Evolutionary conservation across 2,888 invertebrate species (phyloP).

Genomic region (Stratiomys singularior): DNA sequence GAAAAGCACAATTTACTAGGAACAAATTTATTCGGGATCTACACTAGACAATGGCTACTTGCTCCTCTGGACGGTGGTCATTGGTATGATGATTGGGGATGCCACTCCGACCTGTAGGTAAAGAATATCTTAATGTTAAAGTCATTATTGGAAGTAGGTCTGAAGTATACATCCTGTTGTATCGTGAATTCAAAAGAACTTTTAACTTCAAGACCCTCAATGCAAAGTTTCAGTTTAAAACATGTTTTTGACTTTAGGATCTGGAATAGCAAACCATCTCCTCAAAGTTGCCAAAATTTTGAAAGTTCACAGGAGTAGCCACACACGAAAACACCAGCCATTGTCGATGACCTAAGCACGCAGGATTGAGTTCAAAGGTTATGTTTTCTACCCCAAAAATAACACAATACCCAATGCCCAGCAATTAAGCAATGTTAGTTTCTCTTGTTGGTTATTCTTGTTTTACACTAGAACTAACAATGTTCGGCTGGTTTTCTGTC

Average conservation of each 20-base stretch:
- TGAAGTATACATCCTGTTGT: no score
- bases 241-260: no score
- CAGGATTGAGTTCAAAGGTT: slow-evolving; percentile 20
- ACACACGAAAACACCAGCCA: not conserved
- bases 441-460: slow-evolving; percentile 6
- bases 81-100: not conserved
- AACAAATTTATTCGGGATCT: not conserved
- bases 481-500: not conserved
- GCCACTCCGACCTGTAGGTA: not conserved
- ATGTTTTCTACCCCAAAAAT: not conserved
- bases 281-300: no score
- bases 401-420: not conserved
- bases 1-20: slow-evolving; percentile 1
- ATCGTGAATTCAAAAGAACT: no score
- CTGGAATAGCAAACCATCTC: no score
- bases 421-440: slow-evolving; percentile 9
- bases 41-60: not conserved
- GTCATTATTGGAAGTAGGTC: no score
- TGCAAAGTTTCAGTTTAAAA: no score
- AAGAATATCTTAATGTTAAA: no score
- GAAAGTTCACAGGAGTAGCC: no score
- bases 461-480: not conserved
- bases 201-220: no score
- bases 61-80: not conserved
- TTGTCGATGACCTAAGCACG: not conserved